Conservation (phyloP, 2,797 vertebrate species). For the Vultur gryphus region DNA sequence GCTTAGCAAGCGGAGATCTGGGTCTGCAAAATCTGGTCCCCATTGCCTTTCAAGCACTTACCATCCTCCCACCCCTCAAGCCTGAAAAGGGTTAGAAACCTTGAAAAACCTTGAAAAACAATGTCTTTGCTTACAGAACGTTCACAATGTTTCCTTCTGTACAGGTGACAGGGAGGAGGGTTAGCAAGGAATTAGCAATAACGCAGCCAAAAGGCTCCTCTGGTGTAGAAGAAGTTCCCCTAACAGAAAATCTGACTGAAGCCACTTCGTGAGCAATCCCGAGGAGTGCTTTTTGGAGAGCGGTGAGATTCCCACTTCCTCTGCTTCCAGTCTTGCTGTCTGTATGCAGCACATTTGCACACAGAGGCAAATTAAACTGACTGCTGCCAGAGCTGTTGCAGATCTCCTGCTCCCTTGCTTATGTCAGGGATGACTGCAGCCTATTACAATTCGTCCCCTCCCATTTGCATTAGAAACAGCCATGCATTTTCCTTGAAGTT, state of each 20-base stretch:
- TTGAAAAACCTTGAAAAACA: background rate
- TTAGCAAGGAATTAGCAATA: background rate
- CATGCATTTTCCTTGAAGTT: background rate
- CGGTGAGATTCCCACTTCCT: background rate
- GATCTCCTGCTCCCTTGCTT: background rate
- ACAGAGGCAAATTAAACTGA: background rate
- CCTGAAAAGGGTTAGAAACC: background rate
- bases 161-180: accelerated
- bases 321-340: background rate
- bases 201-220: background rate
- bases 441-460: background rate
- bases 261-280: accelerated
- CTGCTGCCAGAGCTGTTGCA: background rate
- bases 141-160: accelerated
- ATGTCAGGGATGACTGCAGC: background rate
- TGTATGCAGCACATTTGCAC: background rate
- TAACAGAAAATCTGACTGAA: background rate
- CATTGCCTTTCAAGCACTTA: accelerated
- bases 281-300: background rate
- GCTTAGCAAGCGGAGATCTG: background rate
- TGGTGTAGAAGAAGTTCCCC: background rate
- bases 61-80: too few relatives aligned
- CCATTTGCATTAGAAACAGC: background rate
- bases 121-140: background rate
- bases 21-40: background rate